A percentile compares a stretch with the other conserved stretches of the same genome.
These are phyloP conservation scores for Peribatodes rhomboidaria DNA, from an alignment of 2,888 invertebrate species.

Conservation along the genomic window DNA sequence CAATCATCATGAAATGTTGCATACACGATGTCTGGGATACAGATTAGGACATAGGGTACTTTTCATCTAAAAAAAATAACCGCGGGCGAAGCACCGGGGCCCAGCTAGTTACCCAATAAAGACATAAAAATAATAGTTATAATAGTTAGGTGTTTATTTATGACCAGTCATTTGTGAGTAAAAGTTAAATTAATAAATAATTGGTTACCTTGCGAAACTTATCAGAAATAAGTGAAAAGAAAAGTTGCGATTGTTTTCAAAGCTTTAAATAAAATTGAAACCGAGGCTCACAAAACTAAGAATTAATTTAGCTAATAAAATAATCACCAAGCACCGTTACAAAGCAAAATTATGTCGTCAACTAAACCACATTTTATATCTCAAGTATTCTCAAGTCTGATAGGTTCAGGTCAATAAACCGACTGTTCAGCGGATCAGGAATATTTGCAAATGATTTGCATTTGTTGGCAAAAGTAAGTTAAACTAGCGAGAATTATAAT, in stretches of 20 bases:
- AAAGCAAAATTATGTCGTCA: slow-evolving; percentile 6
- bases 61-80: too few relatives aligned
- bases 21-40: too few relatives aligned
- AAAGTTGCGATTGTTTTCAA: not conserved
- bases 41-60: too few relatives aligned
- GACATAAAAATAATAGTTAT: too few relatives aligned
- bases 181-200: too few relatives aligned
- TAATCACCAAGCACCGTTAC: not conserved
- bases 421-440: slow-evolving; percentile 7
- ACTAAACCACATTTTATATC: slow-evolving; percentile 12
- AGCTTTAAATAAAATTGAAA: not conserved
- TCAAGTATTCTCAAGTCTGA: slow-evolving; percentile 9
- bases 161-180: too few relatives aligned
- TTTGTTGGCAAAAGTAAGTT: slow-evolving; percentile 5
- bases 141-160: too few relatives aligned
- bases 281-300: not conserved
- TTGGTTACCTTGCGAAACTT: too few relatives aligned
- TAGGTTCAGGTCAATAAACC: slow-evolving; percentile 6
- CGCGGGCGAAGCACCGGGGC: too few relatives aligned
- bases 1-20: too few relatives aligned
- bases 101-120: too few relatives aligned
- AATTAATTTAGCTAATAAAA: not conserved
- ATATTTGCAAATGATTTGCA: slow-evolving; percentile 11
- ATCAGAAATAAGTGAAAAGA: too few relatives aligned
- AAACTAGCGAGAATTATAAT: slow-evolving; percentile 2